phyloP scores from a whole-genome alignment of 2,113 vertebrate genomes.

The Sylvietta virens region DNA sequence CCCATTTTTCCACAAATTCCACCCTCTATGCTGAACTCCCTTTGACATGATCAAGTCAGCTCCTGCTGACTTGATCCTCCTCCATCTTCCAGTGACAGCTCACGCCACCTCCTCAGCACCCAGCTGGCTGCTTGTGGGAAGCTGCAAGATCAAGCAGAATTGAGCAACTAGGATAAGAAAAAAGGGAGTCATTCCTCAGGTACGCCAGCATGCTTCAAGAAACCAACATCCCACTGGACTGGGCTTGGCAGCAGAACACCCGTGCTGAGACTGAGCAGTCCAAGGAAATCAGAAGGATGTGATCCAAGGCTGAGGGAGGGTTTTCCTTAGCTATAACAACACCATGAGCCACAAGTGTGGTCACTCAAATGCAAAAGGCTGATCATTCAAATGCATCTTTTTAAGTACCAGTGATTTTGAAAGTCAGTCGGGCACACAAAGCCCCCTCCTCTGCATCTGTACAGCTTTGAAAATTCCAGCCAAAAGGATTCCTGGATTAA shows the following conservation, averaged over 20 bases:
- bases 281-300: not conserved
- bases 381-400: not conserved
- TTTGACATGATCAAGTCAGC: not conserved
- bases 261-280: not conserved
- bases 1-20: rapidly evolving
- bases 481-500: not conserved
- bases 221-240: not conserved
- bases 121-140: not conserved
- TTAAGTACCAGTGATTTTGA: not conserved
- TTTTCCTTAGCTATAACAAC: not conserved
- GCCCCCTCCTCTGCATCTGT: not conserved
- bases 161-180: not conserved
- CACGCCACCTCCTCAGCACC: not conserved
- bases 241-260: not conserved
- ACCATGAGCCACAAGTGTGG: not conserved
- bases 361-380: not conserved
- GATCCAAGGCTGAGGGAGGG: not conserved
- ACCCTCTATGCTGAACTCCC: not conserved
- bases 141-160: conserved; percentile 17
- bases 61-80: not conserved
- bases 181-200: not conserved
- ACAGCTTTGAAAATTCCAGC: conserved; percentile 38
- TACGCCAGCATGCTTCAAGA: not conserved
- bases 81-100: not conserved
- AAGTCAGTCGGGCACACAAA: not conserved